Evolutionary conservation across 1,140 invertebrate species (phyloP).

Genomic region (Lasaia peninsularis): DNA sequence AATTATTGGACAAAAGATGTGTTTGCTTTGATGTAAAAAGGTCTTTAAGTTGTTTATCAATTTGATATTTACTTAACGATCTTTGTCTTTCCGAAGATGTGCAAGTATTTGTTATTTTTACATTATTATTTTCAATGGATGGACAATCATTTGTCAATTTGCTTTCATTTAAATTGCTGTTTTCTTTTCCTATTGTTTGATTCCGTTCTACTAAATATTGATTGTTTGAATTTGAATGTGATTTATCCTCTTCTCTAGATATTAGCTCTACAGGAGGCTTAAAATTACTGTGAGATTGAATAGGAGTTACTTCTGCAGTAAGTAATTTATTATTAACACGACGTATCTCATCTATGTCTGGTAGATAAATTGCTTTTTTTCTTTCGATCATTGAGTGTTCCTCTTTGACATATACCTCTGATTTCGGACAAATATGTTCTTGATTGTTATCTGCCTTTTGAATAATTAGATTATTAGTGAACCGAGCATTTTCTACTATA

Average conservation of each 20-base stretch:
- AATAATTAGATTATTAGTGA: not conserved
- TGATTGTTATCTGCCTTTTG: not conserved
- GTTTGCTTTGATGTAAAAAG: too few species aligned
- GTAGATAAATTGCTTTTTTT: slow-evolving; percentile 42
- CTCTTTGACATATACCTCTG: not conserved
- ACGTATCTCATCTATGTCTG: slow-evolving; percentile 40
- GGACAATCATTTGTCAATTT: too few species aligned
- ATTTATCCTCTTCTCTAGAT: not conserved
- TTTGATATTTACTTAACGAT: too few species aligned
- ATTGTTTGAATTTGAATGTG: not conserved
- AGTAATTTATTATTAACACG: slow-evolving; percentile 44
- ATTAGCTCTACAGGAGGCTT: not conserved
- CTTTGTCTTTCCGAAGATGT: too few species aligned
- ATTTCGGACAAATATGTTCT: not conserved
- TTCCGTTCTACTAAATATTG: too few species aligned
- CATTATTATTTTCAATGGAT: too few species aligned
- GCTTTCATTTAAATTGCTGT: too few species aligned
- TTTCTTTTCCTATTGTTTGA: too few species aligned
- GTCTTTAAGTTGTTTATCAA: too few species aligned
- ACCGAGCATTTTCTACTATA: not conserved
- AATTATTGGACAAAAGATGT: too few species aligned
- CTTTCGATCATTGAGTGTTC: slow-evolving; percentile 23
- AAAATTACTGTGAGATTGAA: slow-evolving; percentile 9
- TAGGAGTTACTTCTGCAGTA: slow-evolving; percentile 44
- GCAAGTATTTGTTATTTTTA: too few species aligned